phyloP scores from a whole-genome alignment of 2,797 vertebrate genomes.

The Halcyon smyrnensis region DNA sequence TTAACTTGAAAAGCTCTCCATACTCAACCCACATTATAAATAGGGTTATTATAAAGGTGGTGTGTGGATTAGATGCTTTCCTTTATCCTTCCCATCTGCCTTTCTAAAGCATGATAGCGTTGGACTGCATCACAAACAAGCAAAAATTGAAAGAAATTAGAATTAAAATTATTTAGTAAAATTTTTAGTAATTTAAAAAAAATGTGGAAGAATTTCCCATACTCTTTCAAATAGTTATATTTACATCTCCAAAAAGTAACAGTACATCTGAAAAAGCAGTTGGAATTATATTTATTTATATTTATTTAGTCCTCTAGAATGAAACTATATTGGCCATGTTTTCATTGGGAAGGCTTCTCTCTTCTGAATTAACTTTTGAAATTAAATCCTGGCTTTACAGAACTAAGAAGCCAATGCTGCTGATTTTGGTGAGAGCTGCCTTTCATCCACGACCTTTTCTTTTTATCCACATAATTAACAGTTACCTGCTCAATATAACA shows the following conservation, averaged over 20 bases:
- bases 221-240: background rate
- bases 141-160: background rate
- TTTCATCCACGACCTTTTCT: background rate
- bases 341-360: background rate
- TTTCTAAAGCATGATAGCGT: background rate
- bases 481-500: background rate
- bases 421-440: background rate
- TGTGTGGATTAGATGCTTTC: background rate
- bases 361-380: background rate
- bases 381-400: background rate
- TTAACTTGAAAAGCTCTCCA: constrained; percentile 56
- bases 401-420: background rate
- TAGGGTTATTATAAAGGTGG: constrained; percentile 54
- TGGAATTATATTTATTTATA: background rate
- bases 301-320: background rate
- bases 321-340: background rate
- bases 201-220: background rate
- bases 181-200: background rate
- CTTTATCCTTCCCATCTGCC: constrained; percentile 1
- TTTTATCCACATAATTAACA: background rate
- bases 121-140: background rate
- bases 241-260: background rate
- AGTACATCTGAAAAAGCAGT: background rate
- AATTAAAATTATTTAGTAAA: background rate
- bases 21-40: constrained; percentile 24